A percentile compares a stretch with the other conserved stretches of the same genome.
Conservation (phyloP, 2,888 invertebrate genomes). For the Automeris io region DNA sequence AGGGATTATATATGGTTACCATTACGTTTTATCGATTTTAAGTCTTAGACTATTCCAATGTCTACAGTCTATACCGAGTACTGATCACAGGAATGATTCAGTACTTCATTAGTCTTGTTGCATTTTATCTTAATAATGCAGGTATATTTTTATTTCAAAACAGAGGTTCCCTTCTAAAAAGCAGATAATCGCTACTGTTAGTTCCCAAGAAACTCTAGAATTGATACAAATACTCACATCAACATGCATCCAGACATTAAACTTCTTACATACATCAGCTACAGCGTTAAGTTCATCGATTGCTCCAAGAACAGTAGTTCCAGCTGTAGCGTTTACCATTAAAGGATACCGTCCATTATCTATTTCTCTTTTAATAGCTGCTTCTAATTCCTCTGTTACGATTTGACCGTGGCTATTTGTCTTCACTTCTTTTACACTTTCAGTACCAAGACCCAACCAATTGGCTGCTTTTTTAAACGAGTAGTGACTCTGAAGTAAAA, state of each 20-base stretch:
- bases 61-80: too few species aligned
- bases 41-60: too few species aligned
- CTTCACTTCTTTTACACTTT: conserved; percentile 80
- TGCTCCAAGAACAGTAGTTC: conserved; percentile 90
- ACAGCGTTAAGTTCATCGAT: conserved; percentile 85
- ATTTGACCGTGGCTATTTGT: conserved; percentile 84
- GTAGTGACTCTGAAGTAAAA: conserved; percentile 81
- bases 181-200: too few species aligned
- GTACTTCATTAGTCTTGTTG: too few species aligned
- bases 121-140: too few species aligned
- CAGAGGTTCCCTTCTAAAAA: too few species aligned
- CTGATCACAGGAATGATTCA: too few species aligned
- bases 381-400: conserved; percentile 77
- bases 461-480: conserved; percentile 88
- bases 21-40: too few species aligned
- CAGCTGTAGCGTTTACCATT: conserved; percentile 85
- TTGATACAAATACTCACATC: conserved; percentile 82
- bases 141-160: too few species aligned
- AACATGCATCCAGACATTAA: conserved; percentile 88
- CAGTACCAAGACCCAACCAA: conserved; percentile 90
- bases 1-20: too few species aligned
- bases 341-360: conserved; percentile 76
- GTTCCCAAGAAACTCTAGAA: too few species aligned
- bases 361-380: conserved; percentile 67
- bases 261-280: conserved; percentile 81